Evolutionary conservation across 1,140 invertebrate species (phyloP).

Genomic region (Triops longicaudatus): DNA sequence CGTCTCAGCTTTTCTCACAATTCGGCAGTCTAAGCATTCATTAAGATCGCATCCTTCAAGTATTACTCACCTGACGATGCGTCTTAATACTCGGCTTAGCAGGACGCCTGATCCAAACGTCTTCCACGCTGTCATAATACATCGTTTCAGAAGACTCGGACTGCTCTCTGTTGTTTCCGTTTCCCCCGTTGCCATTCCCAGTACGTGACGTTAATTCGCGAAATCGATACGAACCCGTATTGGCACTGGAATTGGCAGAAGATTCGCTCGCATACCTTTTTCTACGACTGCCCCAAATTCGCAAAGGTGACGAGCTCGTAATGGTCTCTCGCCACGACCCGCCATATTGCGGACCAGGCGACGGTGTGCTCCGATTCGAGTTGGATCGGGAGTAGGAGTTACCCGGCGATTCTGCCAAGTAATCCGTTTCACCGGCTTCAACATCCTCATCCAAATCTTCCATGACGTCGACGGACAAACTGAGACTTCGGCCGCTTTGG

Average conservation of each 20-base stretch:
- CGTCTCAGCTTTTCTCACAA: background rate
- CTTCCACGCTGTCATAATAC: background rate
- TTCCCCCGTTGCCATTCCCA: background rate
- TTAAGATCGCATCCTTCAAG: background rate
- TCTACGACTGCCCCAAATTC: background rate
- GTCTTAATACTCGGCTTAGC: background rate
- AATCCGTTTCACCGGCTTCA: background rate
- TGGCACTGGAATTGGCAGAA: background rate
- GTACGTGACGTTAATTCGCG: background rate
- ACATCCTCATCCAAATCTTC: constrained; percentile 8
- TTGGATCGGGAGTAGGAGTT: background rate
- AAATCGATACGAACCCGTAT: background rate
- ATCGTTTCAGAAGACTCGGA: background rate
- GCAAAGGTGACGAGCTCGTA: background rate
- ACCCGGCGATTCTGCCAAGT: background rate
- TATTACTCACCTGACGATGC: background rate
- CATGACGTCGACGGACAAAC: background rate
- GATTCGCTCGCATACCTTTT: background rate
- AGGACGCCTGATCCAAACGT: background rate
- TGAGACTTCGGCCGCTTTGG: background rate
- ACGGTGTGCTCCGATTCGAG: background rate
- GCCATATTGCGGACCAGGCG: background rate
- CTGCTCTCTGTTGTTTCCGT: background rate
- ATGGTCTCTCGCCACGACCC: background rate
- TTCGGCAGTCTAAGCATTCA: background rate